Conservation (phyloP, 2,888 invertebrate genomes). For the Acleris emargana region DNA sequence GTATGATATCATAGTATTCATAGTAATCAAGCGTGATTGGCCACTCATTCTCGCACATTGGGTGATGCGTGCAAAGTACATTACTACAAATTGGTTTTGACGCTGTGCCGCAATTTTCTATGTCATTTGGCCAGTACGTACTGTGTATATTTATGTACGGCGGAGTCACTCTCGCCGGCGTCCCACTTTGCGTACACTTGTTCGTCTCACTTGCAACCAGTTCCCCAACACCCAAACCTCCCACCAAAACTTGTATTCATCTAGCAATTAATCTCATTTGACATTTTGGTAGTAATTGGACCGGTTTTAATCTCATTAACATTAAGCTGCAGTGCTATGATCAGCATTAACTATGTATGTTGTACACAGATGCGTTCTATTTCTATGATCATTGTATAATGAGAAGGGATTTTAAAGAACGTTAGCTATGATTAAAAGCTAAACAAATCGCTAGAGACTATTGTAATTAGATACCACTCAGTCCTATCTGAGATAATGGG, state of each 20-base stretch:
- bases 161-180: constrained; percentile 43
- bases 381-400: background rate
- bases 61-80: constrained; percentile 31
- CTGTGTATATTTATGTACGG: background rate
- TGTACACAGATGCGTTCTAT: background rate
- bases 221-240: constrained; percentile 56
- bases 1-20: constrained; percentile 7
- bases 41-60: constrained; percentile 27
- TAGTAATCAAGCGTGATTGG: constrained; percentile 27
- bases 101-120: constrained; percentile 27
- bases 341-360: background rate
- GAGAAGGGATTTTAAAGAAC: too few relatives aligned
- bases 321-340: background rate
- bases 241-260: constrained; percentile 47
- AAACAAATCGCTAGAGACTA: constrained; percentile 41
- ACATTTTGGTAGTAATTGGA: constrained; percentile 48
- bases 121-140: constrained; percentile 20
- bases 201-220: constrained; percentile 67
- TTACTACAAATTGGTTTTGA: constrained; percentile 35
- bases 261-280: constrained; percentile 49
- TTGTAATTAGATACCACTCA: constrained; percentile 50
- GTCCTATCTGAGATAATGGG: constrained; percentile 46
- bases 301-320: constrained; percentile 34
- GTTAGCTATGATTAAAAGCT: constrained; percentile 11
- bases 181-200: constrained; percentile 59